Evolutionary conservation across 35 echinoderm and acorn worm species (phyloP).

Genomic region (Stichopus chloronotus): DNA sequence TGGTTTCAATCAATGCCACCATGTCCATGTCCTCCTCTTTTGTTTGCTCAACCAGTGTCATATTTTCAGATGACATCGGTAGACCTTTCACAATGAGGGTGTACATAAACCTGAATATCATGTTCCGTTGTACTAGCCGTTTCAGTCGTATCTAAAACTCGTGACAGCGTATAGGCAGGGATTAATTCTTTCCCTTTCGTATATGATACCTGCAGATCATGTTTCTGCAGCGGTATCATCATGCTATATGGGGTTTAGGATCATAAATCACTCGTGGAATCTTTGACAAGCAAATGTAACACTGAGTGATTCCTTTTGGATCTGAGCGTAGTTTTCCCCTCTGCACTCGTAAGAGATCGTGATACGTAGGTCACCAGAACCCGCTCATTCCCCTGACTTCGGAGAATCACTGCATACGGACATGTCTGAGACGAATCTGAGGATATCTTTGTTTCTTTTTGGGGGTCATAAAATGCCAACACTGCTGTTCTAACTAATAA

Average conservation of each 20-base stretch:
- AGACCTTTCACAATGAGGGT: neutral
- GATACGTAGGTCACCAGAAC: constrained; percentile 36
- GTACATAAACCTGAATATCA: neutral
- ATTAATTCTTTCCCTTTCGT: constrained; percentile 30
- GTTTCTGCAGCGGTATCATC: constrained; percentile 23
- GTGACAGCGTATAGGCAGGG: constrained; percentile 21
- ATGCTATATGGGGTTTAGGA: constrained; percentile 47
- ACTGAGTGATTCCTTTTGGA: constrained; percentile 2
- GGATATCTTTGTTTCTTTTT: neutral
- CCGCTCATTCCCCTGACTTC: neutral
- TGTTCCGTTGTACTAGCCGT: neutral
- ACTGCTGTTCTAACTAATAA: neutral
- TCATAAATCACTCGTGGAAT: constrained; percentile 50
- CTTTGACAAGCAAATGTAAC: constrained; percentile 53
- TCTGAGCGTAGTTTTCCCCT: constrained; percentile 31
- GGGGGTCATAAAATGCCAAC: constrained; percentile 14
- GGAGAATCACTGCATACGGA: constrained; percentile 39
- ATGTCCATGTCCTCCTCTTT: neutral
- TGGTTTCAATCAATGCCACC: neutral
- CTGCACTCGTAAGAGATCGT: neutral
- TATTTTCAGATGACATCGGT: neutral
- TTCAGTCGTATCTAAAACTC: constrained; percentile 17
- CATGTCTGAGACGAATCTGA: constrained; percentile 15
- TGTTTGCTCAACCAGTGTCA: neutral
- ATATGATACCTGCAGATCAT: constrained; percentile 28